Evolutionary conservation across 2,797 vertebrate species (phyloP), one percentile per base, ranked within the genome.

Genomic region (Sardinella longiceps): DNA sequence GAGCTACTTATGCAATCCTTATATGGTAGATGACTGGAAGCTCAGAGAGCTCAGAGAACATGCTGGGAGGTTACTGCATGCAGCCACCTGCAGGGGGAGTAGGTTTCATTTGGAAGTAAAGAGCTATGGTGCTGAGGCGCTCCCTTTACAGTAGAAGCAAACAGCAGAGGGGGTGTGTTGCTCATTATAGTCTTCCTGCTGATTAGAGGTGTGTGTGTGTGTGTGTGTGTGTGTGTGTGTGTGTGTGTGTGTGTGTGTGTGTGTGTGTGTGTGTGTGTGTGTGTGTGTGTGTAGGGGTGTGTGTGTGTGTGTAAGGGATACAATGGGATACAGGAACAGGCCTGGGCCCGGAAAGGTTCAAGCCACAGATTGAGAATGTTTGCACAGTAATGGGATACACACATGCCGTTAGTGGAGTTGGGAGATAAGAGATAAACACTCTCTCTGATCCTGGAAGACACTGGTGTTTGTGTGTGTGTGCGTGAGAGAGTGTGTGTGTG

Each of bases 161-260:
- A 74, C 1, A 74, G 11, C 28, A n/a, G 25, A 74, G 66, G 7
- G 66, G 10, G n/a, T 7, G 66, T 39, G 66, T 74, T 39, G 66
- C 9, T 74, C 33, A 39, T 18, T 7, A 5, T 37, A 3, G 5
- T 33, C 33, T 74, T 74, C 14, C 33, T 39, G 14, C 30, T 74
- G 30, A 15, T 28, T 33, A 11, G 46, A 0, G 46, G 2, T 48
- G 43, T 43, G 43, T n/a, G 43, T 43, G 43, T 2, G 43, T 43
- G 43, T 3, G 43, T 58, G 56, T 58, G 56, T 58, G 56, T 12
- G 5, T 58, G 5, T n/a, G 56, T 5, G 6, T 5, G 56, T 58
- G 56, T 58, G 56, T 58, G 56, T 58, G 56, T 58, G 56, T n/a
- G n/a, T n/a, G n/a, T n/a, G 51, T 58, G 56, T 58, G 56, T 58